Conservation (phyloP, 2,113 vertebrate genomes). For the Girardinichthys multiradiatus region DNA sequence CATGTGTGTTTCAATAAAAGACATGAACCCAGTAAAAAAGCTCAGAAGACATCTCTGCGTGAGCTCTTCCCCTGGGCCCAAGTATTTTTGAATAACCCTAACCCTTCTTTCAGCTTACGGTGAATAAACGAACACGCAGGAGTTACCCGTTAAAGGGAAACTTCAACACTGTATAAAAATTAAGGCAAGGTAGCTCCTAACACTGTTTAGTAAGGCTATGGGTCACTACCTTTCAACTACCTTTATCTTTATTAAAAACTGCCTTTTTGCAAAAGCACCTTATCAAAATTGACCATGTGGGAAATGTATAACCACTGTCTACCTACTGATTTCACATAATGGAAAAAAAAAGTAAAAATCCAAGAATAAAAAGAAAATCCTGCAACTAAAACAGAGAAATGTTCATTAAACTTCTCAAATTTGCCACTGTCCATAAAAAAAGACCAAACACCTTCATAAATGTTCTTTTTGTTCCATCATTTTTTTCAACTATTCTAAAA, state of each 20-base stretch:
- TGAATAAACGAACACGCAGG: too few relatives aligned
- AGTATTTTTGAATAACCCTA: too few relatives aligned
- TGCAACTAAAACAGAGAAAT: too few relatives aligned
- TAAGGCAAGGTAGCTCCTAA: constrained; percentile 4
- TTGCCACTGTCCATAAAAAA: background rate
- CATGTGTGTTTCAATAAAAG: too few relatives aligned
- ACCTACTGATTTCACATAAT: background rate
- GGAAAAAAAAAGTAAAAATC: background rate
- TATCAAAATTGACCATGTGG: background rate
- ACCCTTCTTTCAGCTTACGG: too few relatives aligned
- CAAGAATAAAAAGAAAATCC: background rate
- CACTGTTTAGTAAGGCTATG: constrained; percentile 11
- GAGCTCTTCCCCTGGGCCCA: too few relatives aligned
- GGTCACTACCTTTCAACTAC: constrained; percentile 30
- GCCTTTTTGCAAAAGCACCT: constrained; percentile 27
- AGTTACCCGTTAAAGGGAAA: too few relatives aligned
- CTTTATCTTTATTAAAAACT: constrained; percentile 37
- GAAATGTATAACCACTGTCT: background rate
- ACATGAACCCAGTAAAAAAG: too few relatives aligned
- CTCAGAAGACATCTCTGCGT: too few relatives aligned
- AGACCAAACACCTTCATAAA: background rate
- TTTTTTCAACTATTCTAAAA: background rate
- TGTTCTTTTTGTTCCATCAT: background rate
- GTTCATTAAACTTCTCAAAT: background rate
- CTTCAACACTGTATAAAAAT: constrained; percentile 13